Evolutionary conservation across 1,140 invertebrate species (phyloP).

Genomic region (Oedothorax gibbosus): DNA sequence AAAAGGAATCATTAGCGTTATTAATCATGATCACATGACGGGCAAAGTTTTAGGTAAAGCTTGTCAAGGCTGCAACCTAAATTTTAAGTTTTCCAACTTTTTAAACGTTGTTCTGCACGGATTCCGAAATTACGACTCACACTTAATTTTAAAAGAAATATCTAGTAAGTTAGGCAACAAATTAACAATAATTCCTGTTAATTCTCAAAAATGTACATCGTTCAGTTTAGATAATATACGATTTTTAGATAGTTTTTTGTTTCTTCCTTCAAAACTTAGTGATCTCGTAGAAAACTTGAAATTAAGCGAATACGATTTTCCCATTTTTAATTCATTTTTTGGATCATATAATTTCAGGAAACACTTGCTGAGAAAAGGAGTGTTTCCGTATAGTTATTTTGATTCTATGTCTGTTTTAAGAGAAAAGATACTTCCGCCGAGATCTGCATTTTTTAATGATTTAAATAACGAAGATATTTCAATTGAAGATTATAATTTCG

Average conservation of each 20-base stretch:
- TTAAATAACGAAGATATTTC: constrained; percentile 12
- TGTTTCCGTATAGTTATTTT: constrained; percentile 63
- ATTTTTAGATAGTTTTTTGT: constrained; percentile 27
- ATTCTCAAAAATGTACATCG: constrained; percentile 12
- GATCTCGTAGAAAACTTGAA: constrained; percentile 25
- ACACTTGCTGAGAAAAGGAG: constrained; percentile 6
- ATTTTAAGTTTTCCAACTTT: constrained; percentile 3
- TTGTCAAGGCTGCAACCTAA: constrained; percentile 22
- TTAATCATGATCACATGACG: constrained; percentile 1
- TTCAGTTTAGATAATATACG: constrained; percentile 17
- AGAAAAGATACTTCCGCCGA: constrained; percentile 36
- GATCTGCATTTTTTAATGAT: constrained; percentile 25
- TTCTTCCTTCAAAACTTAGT: constrained; percentile 3
- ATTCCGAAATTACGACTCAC: constrained; percentile 8
- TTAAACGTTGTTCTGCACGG: constrained; percentile 19
- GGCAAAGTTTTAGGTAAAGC: neutral
- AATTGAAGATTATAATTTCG: constrained; percentile 32
- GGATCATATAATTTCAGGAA: neutral
- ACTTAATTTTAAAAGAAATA: constrained; percentile 30
- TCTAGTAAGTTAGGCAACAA: constrained; percentile 1
- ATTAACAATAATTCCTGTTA: constrained; percentile 14
- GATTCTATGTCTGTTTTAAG: constrained; percentile 58
- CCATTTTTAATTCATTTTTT: constrained; percentile 41
- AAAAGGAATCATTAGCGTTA: neutral
- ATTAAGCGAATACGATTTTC: constrained; percentile 7